A percentile compares a stretch with the other conserved stretches of the same genome.
Conservation (phyloP, 2,797 vertebrate species). For the Poecilia velifera region DNA sequence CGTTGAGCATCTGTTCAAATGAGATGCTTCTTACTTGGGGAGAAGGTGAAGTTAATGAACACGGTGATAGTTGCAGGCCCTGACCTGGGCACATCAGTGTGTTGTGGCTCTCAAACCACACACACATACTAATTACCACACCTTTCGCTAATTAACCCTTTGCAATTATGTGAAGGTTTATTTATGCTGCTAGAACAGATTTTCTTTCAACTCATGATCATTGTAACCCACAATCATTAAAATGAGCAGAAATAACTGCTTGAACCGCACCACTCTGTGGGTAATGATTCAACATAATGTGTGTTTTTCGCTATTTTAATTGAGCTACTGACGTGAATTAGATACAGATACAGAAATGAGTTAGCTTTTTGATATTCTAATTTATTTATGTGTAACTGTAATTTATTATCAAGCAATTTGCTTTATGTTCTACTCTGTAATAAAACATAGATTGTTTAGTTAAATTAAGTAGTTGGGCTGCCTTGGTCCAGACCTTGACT, state of each 20-base stretch:
- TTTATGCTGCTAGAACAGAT: neutral
- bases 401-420: neutral
- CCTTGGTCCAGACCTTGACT: neutral
- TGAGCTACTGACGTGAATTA: neutral
- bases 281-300: neutral
- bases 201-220: neutral
- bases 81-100: neutral
- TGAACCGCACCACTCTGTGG: neutral
- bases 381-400: neutral
- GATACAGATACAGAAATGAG: no score
- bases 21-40: neutral
- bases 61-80: neutral
- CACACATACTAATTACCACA: neutral
- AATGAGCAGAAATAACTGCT: neutral
- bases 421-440: neutral
- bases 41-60: neutral
- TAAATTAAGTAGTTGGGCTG: neutral
- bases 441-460: neutral
- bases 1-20: neutral
- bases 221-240: neutral
- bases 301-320: neutral
- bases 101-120: neutral
- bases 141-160: neutral
- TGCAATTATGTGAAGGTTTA: neutral
- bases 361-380: neutral